Evolutionary conservation across 1,140 invertebrate genomes (phyloP).

Genomic region (Pseudomyrmex dendroicus): DNA sequence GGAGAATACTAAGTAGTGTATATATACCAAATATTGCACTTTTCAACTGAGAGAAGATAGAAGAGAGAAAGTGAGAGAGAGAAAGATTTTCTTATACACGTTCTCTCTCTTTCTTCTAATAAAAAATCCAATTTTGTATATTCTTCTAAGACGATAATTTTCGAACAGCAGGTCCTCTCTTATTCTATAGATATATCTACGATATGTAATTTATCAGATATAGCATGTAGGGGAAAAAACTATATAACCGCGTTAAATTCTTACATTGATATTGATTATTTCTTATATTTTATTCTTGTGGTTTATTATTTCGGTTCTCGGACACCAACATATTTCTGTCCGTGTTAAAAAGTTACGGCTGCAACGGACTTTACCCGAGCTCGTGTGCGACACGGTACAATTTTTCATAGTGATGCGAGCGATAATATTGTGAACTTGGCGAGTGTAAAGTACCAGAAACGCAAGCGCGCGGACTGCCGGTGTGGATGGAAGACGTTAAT

Average conservation of each 20-base stretch:
- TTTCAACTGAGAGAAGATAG: too few species aligned
- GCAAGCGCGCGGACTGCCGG: slow-evolving; percentile 34
- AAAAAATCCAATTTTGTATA: neutral
- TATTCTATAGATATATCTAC: neutral
- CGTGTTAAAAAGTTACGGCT: slow-evolving; percentile 34
- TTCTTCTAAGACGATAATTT: slow-evolving; percentile 4
- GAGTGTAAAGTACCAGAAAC: slow-evolving; percentile 53
- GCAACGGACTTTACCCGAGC: slow-evolving; percentile 16
- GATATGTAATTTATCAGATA: neutral
- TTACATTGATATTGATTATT: slow-evolving; percentile 18
- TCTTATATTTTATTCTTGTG: neutral
- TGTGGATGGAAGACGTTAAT: slow-evolving; percentile 55
- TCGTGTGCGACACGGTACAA: slow-evolving; percentile 21
- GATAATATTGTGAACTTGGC: slow-evolving; percentile 60
- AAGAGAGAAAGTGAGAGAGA: neutral
- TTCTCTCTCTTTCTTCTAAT: neutral
- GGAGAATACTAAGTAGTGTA: neutral
- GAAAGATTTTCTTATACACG: neutral
- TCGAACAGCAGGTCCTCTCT: neutral
- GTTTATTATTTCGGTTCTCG: slow-evolving; percentile 7
- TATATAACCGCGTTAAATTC: neutral
- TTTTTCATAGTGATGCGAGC: slow-evolving; percentile 52
- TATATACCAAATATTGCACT: too few species aligned
- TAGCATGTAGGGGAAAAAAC: neutral
- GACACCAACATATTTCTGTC: slow-evolving; percentile 18